phyloP scores from a whole-genome alignment of 2,797 vertebrate genomes.

The Alcedo atthis region DNA sequence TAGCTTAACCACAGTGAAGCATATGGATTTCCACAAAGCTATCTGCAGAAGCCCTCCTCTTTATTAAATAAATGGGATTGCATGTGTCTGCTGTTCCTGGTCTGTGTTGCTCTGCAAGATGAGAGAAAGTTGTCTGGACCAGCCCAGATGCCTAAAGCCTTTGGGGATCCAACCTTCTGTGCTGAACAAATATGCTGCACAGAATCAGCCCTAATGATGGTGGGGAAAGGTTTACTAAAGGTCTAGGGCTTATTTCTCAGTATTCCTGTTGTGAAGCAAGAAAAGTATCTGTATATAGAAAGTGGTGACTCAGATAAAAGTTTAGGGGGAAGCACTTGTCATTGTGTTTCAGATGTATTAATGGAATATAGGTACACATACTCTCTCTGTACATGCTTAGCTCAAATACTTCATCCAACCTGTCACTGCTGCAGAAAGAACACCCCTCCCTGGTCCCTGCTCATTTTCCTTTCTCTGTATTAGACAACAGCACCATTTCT shows the following conservation, averaged over 20 bases:
- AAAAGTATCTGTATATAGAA: neutral
- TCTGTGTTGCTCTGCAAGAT: neutral
- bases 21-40: neutral
- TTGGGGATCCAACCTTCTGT: neutral
- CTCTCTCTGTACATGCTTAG: fast-evolving
- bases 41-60: neutral
- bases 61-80: neutral
- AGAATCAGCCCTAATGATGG: neutral
- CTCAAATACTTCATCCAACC: neutral
- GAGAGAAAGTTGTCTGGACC: neutral
- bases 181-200: neutral
- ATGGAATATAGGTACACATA: neutral
- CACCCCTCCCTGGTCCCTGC: neutral
- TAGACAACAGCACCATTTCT: neutral
- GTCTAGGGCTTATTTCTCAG: neutral
- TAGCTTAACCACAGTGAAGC: slow-evolving; percentile 1
- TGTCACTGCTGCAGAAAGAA: neutral
- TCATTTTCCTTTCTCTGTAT: neutral
- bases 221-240: neutral
- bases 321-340: neutral
- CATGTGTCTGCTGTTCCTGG: neutral
- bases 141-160: neutral
- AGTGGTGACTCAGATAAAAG: neutral
- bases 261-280: neutral
- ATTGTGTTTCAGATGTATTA: neutral